A percentile compares a stretch with the other conserved stretches of the same genome.
These are phyloP conservation scores for Ptyas mucosa DNA, from an alignment of 2,113 vertebrate species.

Conservation along the genomic window DNA sequence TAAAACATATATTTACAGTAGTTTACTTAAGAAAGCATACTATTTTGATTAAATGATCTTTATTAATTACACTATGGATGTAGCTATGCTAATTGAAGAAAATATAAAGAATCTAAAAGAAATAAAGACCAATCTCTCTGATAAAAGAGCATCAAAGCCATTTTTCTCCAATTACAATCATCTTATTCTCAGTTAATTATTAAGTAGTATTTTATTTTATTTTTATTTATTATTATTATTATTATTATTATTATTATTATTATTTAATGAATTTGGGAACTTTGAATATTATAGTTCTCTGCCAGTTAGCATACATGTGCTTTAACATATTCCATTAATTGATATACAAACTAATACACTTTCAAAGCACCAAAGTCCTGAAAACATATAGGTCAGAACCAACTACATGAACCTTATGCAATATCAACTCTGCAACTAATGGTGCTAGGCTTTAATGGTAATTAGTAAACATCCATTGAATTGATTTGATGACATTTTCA, in stretches of 20 bases:
- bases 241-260: too few relatives aligned
- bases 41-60: conserved; percentile 39
- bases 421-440: neutral
- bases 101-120: neutral
- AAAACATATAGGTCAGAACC: neutral
- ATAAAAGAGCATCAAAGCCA: neutral
- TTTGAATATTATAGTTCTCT: neutral
- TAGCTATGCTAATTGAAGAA: neutral
- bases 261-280: neutral
- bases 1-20: neutral
- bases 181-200: neutral
- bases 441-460: neutral
- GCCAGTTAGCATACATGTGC: neutral
- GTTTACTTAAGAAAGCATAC: conserved; percentile 44
- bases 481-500: neutral
- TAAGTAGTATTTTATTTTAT: too few relatives aligned
- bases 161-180: neutral
- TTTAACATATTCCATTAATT: neutral
- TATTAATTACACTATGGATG: conserved; percentile 31
- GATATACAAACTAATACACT: neutral
- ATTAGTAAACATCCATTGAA: neutral
- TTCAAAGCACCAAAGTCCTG: neutral
- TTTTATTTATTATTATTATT: too few relatives aligned
- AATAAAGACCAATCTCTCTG: neutral
- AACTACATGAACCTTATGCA: neutral